Percentiles rank a stretch among this genome's conserved stretches.
Conservation (phyloP, 1,140 invertebrate species). For the Zaprionus gabonicus region DNA sequence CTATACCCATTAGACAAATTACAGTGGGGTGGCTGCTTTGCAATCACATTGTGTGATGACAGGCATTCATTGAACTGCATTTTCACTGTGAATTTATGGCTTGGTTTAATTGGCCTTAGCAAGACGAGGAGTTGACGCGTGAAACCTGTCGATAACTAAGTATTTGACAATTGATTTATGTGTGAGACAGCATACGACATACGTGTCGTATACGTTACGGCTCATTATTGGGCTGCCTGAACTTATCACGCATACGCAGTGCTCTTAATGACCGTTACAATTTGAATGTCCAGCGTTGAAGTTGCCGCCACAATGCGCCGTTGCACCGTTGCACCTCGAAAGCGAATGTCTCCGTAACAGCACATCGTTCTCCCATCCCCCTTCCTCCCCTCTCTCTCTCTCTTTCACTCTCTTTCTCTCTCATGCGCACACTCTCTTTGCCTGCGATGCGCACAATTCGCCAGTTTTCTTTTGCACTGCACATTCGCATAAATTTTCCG, state of each 20-base stretch:
- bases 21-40: background rate
- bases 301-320: constrained; percentile 27
- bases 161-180: constrained; percentile 44
- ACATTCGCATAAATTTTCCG: constrained; percentile 81
- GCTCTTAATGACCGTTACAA: constrained; percentile 70
- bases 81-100: constrained; percentile 56
- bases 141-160: constrained; percentile 59
- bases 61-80: constrained; percentile 68
- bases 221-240: constrained; percentile 42
- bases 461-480: constrained; percentile 44
- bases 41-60: background rate
- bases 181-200: background rate
- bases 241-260: constrained; percentile 73
- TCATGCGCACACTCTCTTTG: background rate
- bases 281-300: constrained; percentile 55
- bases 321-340: constrained; percentile 43
- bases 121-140: constrained; percentile 47
- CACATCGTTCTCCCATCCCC: constrained; percentile 8
- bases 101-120: constrained; percentile 68
- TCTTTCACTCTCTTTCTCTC: background rate
- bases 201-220: constrained; percentile 37
- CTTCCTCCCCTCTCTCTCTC: constrained; percentile 10
- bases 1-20: background rate
- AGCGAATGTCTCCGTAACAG: constrained; percentile 57
- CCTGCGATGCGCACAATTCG: constrained; percentile 31